Conservation (phyloP, 2,113 vertebrate genomes). For the Myotis yumanensis region DNA sequence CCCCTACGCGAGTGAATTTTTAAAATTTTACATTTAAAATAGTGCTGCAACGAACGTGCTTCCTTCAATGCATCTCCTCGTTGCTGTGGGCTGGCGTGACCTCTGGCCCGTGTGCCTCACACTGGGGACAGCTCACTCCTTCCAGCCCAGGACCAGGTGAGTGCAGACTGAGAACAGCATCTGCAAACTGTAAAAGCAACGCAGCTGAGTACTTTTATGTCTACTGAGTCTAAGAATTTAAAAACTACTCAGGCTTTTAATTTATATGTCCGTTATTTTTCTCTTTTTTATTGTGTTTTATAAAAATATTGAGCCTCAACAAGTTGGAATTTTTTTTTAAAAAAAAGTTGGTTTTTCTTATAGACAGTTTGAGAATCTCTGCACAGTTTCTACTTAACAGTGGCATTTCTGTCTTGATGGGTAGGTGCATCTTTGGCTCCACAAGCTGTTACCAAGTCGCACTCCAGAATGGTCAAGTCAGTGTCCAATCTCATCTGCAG, state of each 20-base stretch:
- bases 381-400: background rate
- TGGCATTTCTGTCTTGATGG: background rate
- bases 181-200: background rate
- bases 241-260: background rate
- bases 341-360: background rate
- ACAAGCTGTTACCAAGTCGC: background rate
- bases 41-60: background rate
- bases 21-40: background rate
- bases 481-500: background rate
- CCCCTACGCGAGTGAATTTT: background rate
- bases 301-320: background rate
- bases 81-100: background rate
- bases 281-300: background rate
- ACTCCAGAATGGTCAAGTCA: background rate
- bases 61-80: background rate
- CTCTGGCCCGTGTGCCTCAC: background rate
- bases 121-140: background rate
- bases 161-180: background rate
- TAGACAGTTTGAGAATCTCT: background rate
- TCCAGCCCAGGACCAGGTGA: background rate
- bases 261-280: background rate
- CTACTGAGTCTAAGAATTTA: background rate
- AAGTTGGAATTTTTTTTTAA: background rate
- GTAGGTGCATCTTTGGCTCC: background rate
- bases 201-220: background rate